Evolutionary conservation across 2,888 invertebrate species (phyloP).

Genomic region (Bimastos eiseni): DNA sequence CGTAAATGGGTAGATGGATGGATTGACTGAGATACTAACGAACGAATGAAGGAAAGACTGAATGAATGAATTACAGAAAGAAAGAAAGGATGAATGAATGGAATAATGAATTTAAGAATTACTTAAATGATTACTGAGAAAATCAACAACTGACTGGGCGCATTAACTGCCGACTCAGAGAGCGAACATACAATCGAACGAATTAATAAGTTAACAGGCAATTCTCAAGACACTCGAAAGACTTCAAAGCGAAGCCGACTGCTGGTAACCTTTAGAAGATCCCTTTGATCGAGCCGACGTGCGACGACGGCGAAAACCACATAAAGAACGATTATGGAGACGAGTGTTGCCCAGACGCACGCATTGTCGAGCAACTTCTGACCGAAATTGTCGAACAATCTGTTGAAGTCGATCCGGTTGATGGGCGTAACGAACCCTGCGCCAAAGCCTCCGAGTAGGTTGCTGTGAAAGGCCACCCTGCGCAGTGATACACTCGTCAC

Average conservation of each 20-base stretch:
- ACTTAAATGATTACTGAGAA: neutral
- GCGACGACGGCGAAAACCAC: neutral
- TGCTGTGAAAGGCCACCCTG: constrained; percentile 7
- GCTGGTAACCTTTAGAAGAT: constrained; percentile 17
- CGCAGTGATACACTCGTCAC: neutral
- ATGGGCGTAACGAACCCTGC: constrained; percentile 28
- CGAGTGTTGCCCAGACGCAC: constrained; percentile 25
- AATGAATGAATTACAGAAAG: no score
- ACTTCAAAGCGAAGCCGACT: neutral
- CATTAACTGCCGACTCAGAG: neutral
- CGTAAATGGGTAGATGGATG: no score
- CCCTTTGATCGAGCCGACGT: constrained; percentile 20
- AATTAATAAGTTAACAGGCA: neutral
- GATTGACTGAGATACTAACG: no score
- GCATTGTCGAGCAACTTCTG: neutral
- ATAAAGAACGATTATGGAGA: constrained; percentile 20
- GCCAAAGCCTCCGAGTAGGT: constrained; percentile 30
- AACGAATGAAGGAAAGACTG: no score
- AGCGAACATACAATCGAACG: neutral
- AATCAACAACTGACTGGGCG: neutral
- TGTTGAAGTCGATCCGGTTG: constrained; percentile 23
- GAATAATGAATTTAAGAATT: no score
- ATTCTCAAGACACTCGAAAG: neutral
- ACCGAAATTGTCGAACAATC: constrained; percentile 1
- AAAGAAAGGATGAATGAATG: no score